Evolutionary conservation across 2,888 invertebrate genomes (phyloP), one percentile per base, ranked within the genome.

Genomic region (Cantharis rustica): DNA sequence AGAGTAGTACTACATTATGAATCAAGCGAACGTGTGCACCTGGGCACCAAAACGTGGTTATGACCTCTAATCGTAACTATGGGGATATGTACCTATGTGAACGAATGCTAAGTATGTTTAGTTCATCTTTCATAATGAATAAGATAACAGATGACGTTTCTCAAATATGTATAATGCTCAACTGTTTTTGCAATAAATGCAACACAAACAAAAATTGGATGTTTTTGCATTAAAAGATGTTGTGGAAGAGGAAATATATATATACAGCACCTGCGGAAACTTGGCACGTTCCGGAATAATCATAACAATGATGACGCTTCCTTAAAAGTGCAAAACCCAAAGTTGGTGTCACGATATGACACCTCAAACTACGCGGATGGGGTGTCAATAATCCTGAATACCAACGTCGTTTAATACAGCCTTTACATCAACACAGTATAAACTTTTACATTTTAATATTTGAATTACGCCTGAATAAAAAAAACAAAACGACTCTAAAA

Each of bases 51-150:
- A 77, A 75, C 72, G 72, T 73, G 77, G 75, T 73, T 80, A 78
- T 76, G 73, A 75, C 75, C 75, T 76, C 76, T 69, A 70, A 70
- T 81, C 79, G 80, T 79, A 81, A 81, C 77, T 79, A 79, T 75
- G 74, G 80, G 75, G 75, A 77, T 20, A 66, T 79, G 80, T 47
- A 47, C 79, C 81, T 79, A 81, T 81, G 78, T 80, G 80, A 75
- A 79, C 76, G 62, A 27, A 31, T 23, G 69, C 72, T 72, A 75
- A 78, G 80, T 81, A 78, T 80, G 77, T 81, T 79, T 76, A 79
- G 76, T 75, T 80, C 76, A 72, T 71, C 73, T 79, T 83, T 77
- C 81, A 83, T 83, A 82, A 83, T 83, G 79, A 79, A 83, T 83
- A 80, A 80, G 79, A 69, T 69, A 61, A 70, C 64, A 63, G 64